Base-by-base conservation (phyloP, 2,888 invertebrate species). In the Timema cristinae region DNA sequence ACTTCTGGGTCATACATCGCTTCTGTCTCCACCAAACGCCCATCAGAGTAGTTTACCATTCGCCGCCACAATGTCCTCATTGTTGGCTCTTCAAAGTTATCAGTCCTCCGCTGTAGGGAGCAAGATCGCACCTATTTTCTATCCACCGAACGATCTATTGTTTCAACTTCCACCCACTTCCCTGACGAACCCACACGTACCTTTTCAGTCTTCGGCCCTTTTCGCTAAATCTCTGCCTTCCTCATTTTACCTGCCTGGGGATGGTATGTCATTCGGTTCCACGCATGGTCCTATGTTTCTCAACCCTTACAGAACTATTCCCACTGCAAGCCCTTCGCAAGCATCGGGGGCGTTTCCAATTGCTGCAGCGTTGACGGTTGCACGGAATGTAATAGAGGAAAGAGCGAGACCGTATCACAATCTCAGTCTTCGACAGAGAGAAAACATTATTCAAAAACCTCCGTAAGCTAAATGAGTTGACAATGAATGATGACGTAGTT, bases 41-140 rank as follows among this genome's bases (percentile, higher is more conserved):
- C 72, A 72, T 7, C 72, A 71, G 61, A 74, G 67, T 47, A 68
- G 70, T 49, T 15, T 72, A 54, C 74, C 74, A 2, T 72, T 74
- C 52, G 70, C 71, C 11, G 70, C 71, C 11, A 69, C 71, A 4
- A 67, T 73, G 73, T 73, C 72, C 4, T 72, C 74, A 5, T 61
- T 74, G 47, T 52, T 74, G 8, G 72, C 72, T 10, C 67, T 73
- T 47, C 70, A 73, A 54, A 71, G 69, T 47, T 67, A 67, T 32
- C 73, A 70, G 51, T 48, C 61, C 13, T 48, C 68, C 47, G 5
- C 13, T 8, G 67, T n/a, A 7, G 52, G 15, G 32, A n/a, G 32
- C 32, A 32, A 32, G 32, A 32, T 32, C 32, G 32, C 32, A 32
- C 32, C 32, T 32, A 32, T 32, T 32, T 32, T 32, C 32, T 32